These are phyloP conservation scores for Dorcus hopei DNA, from an alignment of 2,888 invertebrate species.

Conservation along the genomic window DNA sequence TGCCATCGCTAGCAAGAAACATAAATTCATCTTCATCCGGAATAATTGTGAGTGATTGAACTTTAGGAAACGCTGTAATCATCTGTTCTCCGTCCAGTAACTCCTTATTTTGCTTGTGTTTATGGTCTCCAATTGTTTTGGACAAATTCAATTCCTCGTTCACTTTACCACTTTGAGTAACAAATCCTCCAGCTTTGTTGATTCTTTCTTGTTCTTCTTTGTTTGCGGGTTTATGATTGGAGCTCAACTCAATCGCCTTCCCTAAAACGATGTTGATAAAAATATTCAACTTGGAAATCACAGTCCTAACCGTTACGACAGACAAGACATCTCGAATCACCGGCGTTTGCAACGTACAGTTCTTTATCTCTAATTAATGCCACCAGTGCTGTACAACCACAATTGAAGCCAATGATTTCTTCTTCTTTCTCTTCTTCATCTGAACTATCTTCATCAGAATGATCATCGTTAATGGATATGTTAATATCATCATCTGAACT, in stretches of 20 bases:
- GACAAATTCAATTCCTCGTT: constrained; percentile 96
- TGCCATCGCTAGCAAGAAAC: constrained; percentile 90
- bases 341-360: constrained; percentile 94
- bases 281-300: neutral
- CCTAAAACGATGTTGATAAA: constrained; percentile 27
- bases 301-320: constrained; percentile 44
- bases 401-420: constrained; percentile 71
- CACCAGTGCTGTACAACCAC: constrained; percentile 98
- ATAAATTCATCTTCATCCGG: constrained; percentile 86
- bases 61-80: constrained; percentile 94
- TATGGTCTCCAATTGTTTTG: constrained; percentile 94
- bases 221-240: constrained; percentile 98
- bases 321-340: constrained; percentile 78
- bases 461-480: neutral
- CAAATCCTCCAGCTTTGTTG: constrained; percentile 87
- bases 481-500: constrained; percentile 50
- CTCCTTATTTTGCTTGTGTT: constrained; percentile 84
- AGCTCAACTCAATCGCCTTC: constrained; percentile 86
- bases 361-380: constrained; percentile 75
- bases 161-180: constrained; percentile 88
- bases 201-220: constrained; percentile 79
- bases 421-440: constrained; percentile 44
- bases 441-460: neutral
- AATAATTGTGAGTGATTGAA: constrained; percentile 73
- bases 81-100: constrained; percentile 86